Base-by-base conservation (phyloP, 2,113 vertebrate species). In the Heterotis niloticus region DNA sequence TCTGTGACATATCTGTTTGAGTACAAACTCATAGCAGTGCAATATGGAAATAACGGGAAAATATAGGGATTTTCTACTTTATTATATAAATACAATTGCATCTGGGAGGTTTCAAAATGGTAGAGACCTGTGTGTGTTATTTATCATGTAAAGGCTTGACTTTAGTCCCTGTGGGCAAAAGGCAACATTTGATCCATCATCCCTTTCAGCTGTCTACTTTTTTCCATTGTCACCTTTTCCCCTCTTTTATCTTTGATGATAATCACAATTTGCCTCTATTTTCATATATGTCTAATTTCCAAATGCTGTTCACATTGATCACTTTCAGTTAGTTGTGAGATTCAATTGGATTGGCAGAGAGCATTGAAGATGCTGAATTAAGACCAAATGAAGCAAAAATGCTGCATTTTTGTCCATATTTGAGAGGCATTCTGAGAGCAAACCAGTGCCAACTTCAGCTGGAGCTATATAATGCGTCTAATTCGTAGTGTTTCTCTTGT, bases 111-210 rank as follows among this genome's bases (percentile, higher is more conserved):
- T 28, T 14, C 10, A 62, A 62, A 62, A 62, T 11, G 59, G 13
- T 11, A 20, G 34, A 4, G 34, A 44, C 34, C 3, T 52, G n/a
- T 17, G 18, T 13, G 1, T 74, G 24, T 44, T 44, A 44, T 44
- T 44, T 44, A 44, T 44, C 34, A 44, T 44, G 34, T 44, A 44
- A 44, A 44, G 7, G 34, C 7, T 44, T 44, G 57, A 74, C 24
- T 74, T n/a, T 74, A 59, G 54, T 14, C 54, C 54, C 26, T 74
- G 24, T 0, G 23, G 34, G 34, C 51, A 74, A 73, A 74, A 59
- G 5, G 54, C 20, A 74, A 56, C 54, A 74, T 59, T 74, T 74
- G 69, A 52, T n/a, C 69, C 51, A 72, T 52, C 51, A 72, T 52
- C 16, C 17, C 18, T 57, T 74, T 51, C 71, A 2, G 7, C 7